These are phyloP conservation scores for Tor tambroides DNA, from an alignment of 2,113 vertebrate species.

Conservation along the genomic window DNA sequence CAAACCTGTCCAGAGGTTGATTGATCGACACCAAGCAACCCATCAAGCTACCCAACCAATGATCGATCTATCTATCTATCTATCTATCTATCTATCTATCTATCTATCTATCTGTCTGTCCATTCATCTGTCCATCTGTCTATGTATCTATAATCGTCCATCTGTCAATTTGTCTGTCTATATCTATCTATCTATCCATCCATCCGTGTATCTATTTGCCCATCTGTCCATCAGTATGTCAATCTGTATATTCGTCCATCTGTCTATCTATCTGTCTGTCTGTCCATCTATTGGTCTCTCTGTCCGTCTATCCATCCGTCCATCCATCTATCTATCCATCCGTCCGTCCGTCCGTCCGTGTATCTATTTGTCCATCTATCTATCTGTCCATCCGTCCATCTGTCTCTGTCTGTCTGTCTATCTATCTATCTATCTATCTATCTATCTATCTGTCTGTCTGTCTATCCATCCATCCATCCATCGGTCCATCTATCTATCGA, in stretches of 20 bases:
- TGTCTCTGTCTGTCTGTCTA: not conserved
- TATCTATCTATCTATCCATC: not conserved
- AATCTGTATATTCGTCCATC: not conserved
- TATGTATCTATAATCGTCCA: no score
- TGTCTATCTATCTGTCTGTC: not conserved
- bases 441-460: not conserved
- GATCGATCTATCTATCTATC: not conserved
- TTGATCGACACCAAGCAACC: not conserved
- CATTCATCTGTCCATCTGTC: not conserved
- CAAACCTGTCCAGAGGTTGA: conserved; percentile 54
- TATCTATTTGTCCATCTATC: not conserved
- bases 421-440: not conserved
- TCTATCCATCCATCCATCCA: not conserved
- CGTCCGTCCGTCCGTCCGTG: not conserved
- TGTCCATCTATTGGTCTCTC: not conserved
- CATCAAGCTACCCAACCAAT: not conserved
- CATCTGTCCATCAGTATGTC: not conserved
- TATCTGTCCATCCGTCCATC: not conserved
- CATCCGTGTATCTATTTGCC: not conserved
- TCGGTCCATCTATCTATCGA: not conserved
- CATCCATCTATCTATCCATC: not conserved
- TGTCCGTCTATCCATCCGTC: not conserved
- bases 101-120: not conserved
- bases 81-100: not conserved
- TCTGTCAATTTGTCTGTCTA: not conserved